Conservation (phyloP, 1,140 invertebrate species). For the Caerostris extrusa region DNA sequence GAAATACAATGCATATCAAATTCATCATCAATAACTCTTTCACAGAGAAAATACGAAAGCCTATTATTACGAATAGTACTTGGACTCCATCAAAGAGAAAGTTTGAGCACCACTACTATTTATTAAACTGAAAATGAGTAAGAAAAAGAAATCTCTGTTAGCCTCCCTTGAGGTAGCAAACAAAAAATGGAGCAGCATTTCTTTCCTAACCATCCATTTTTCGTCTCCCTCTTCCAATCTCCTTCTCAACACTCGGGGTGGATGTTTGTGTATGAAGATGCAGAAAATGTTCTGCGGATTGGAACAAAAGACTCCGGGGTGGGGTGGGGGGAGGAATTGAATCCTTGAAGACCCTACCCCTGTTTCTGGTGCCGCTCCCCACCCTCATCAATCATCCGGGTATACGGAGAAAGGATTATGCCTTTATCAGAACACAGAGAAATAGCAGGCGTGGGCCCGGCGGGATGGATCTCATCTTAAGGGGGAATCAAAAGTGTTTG, state of each 20-base stretch:
- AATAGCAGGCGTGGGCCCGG: not conserved
- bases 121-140: slow-evolving; percentile 39
- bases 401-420: slow-evolving; percentile 57
- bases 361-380: not conserved
- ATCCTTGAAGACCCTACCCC: slow-evolving; percentile 1
- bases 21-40: too few species aligned
- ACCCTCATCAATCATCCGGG: slow-evolving; percentile 60
- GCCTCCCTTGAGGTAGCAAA: not conserved
- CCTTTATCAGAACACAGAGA: slow-evolving; percentile 46
- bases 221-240: not conserved
- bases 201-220: slow-evolving; percentile 25
- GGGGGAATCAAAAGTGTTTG: not conserved
- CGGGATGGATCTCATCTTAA: slow-evolving; percentile 49
- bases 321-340: not conserved
- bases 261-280: slow-evolving; percentile 40
- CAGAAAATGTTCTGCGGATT: slow-evolving; percentile 20
- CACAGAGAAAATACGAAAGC: too few species aligned
- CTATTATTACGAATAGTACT: too few species aligned
- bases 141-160: slow-evolving; percentile 11
- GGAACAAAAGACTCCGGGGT: slow-evolving; percentile 60
- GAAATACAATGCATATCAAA: too few species aligned
- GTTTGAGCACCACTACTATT: not conserved
- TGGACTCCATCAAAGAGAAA: not conserved
- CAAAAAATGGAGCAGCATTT: not conserved
- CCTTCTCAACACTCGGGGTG: slow-evolving; percentile 5